Evolutionary conservation across 2,797 vertebrate species (phyloP).

Genomic region (Epinephelus malabaricus): DNA sequence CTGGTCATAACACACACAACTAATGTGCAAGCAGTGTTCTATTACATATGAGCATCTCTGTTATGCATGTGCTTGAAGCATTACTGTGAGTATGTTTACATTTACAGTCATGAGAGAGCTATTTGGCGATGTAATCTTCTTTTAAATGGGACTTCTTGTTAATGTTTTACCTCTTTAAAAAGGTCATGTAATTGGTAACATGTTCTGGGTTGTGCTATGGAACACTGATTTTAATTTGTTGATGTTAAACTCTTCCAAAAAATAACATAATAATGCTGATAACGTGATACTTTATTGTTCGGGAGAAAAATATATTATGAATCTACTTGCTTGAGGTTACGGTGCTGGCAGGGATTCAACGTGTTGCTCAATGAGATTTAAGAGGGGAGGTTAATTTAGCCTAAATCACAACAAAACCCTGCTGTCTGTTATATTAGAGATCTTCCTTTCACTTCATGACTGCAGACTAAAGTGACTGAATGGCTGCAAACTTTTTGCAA

Average conservation of each 20-base stretch:
- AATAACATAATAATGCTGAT: neutral
- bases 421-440: neutral
- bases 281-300: constrained; percentile 3
- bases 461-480: neutral
- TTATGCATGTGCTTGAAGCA: neutral
- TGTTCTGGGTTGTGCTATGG: neutral
- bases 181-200: neutral
- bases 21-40: neutral
- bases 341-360: constrained; percentile 11
- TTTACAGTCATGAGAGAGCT: neutral
- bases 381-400: constrained; percentile 11
- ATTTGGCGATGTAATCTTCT: neutral
- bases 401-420: neutral
- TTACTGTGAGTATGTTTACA: neutral
- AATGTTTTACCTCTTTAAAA: neutral
- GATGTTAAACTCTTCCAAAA: constrained; percentile 7
- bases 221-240: constrained; percentile 34
- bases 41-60: neutral
- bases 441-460: neutral
- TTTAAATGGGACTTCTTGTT: constrained; percentile 9
- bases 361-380: constrained; percentile 10
- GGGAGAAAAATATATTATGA: neutral
- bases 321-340: neutral
- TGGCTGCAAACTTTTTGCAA: neutral
- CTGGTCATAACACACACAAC: neutral